phyloP scores from a whole-genome alignment of 2,888 invertebrate species.

The Girardia tigrina region DNA sequence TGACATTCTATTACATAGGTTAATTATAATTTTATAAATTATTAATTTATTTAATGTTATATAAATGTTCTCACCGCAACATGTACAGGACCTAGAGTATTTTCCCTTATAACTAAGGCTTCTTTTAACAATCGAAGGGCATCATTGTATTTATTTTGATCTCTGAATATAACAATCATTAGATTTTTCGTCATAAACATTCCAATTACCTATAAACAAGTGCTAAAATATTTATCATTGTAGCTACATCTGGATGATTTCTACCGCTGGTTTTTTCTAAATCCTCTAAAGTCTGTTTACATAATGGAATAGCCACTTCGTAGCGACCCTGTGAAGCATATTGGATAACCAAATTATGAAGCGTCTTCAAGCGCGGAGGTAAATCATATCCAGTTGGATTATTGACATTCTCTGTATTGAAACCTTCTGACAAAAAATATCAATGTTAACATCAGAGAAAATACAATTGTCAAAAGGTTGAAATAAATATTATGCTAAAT shows the following conservation, averaged over 20 bases:
- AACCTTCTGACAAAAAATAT: conserved; percentile 60
- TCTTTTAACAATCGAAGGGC: conserved; percentile 94
- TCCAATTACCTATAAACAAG: conserved; percentile 59
- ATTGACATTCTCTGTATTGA: not conserved
- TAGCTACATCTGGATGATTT: conserved; percentile 98
- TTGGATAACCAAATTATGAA: conserved; percentile 97
- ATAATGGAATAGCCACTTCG: conserved; percentile 99
- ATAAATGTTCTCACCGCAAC: conserved; percentile 61
- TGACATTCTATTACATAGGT: no score
- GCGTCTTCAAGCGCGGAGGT: conserved; percentile 83
- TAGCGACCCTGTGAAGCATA: conserved; percentile 81
- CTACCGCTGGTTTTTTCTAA: conserved; percentile 95
- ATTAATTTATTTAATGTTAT: no score
- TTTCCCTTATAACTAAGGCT: conserved; percentile 88
- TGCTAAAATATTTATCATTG: conserved; percentile 95
- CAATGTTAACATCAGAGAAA: conserved; percentile 60
- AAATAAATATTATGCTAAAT: no score
- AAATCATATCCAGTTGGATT: conserved; percentile 80
- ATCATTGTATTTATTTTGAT: conserved; percentile 98
- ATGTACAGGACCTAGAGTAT: conserved; percentile 93
- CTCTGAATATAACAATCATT: no score
- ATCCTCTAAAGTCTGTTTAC: conserved; percentile 96
- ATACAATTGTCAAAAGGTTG: not conserved
- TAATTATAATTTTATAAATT: no score
- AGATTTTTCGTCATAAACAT: no score